Conservation (phyloP, 2,888 invertebrate species). For the Amblyjoppa proteus region DNA sequence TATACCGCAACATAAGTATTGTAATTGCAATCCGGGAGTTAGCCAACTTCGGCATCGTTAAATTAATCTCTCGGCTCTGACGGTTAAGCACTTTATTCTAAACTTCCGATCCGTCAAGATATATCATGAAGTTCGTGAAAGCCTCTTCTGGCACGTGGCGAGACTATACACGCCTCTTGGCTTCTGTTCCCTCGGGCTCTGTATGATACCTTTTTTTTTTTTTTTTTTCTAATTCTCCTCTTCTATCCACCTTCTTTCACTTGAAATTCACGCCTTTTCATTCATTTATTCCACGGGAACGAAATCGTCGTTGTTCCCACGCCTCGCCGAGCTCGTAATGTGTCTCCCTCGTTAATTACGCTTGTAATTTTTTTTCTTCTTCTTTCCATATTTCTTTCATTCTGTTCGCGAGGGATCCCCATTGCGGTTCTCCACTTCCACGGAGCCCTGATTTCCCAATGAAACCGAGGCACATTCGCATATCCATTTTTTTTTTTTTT, state of each 20-base stretch:
- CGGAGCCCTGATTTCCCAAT: conserved; percentile 61
- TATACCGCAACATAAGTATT: background rate
- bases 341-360: conserved; percentile 64
- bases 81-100: conserved; percentile 34
- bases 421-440: conserved; percentile 53
- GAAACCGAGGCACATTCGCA: conserved; percentile 24
- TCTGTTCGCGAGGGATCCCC: conserved; percentile 18
- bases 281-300: conserved; percentile 71
- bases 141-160: conserved; percentile 26
- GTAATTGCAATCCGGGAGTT: background rate
- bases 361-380: conserved; percentile 46
- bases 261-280: conserved; percentile 68
- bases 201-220: background rate
- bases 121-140: conserved; percentile 35
- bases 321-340: conserved; percentile 51
- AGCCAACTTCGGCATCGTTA: conserved; percentile 24
- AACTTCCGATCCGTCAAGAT: conserved; percentile 36
- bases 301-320: conserved; percentile 71
- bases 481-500: conserved; percentile 9
- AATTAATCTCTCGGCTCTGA: conserved; percentile 32
- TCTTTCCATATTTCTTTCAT: conserved; percentile 24
- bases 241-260: conserved; percentile 19
- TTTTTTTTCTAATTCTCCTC: conserved; percentile 3
- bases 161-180: conserved; percentile 5
- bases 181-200: background rate